Evolutionary conservation across 2,113 vertebrate genomes (phyloP).

Genomic region (Tychaedon coryphoeus): DNA sequence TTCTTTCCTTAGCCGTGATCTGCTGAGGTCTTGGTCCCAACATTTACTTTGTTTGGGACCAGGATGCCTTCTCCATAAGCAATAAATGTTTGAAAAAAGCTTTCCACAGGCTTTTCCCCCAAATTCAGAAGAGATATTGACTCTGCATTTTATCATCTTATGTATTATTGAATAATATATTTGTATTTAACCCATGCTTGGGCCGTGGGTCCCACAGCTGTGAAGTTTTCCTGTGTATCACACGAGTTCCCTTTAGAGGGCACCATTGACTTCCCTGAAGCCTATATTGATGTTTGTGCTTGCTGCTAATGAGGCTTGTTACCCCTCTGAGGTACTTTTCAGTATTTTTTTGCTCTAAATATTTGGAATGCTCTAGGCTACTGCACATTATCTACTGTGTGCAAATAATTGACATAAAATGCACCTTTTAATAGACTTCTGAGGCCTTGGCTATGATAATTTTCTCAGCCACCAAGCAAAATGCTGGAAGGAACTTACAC

Average conservation of each 20-base stretch:
- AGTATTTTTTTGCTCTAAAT: background rate
- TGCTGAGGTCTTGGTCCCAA: background rate
- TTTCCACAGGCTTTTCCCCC: background rate
- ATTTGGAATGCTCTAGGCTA: background rate
- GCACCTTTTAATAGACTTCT: background rate
- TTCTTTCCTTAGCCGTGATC: background rate
- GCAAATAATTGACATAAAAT: background rate
- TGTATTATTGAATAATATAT: too few species aligned
- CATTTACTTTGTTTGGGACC: background rate
- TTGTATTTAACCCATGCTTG: too few species aligned
- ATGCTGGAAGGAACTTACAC: background rate
- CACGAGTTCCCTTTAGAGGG: slow-evolving; percentile 74
- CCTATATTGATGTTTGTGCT: background rate
- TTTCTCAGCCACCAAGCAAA: background rate
- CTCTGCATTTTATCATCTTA: background rate
- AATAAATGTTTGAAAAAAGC: background rate
- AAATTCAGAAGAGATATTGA: background rate
- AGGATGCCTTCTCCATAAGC: background rate
- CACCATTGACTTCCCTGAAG: slow-evolving; percentile 70
- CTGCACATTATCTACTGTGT: background rate
- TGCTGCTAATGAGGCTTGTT: background rate
- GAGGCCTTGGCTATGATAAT: background rate
- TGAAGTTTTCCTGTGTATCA: background rate
- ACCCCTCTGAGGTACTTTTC: background rate
- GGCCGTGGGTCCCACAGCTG: background rate